Evolutionary conservation across 2,888 invertebrate genomes (phyloP), one percentile per base, ranked within the genome.

Genomic region (Lycocerus yunnanus): DNA sequence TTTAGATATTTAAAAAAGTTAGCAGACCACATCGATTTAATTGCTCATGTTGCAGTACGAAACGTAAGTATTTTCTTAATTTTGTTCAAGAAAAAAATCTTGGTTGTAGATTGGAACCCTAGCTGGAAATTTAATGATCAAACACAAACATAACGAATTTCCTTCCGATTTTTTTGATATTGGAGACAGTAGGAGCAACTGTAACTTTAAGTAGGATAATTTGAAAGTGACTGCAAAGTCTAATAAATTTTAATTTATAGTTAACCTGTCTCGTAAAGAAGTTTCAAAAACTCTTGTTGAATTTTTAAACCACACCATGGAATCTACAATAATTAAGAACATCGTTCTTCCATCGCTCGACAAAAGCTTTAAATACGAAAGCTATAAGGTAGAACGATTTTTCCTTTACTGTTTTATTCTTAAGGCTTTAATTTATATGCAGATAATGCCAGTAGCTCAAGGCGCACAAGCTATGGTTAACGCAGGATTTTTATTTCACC

Each of bases 401-500:
- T 58, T 20, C 58, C 8, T 21, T 9, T 1, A 0, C 21, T 21
- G 10, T 10, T 10, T n/a, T n/a, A n/a, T n/a, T n/a, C n/a, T n/a
- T n/a, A n/a, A n/a, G n/a, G n/a, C n/a, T n/a, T n/a, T n/a, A n/a
- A n/a, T 43, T 69, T 58, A 1, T 72, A 85, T 88, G 74, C 79
- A 94, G 93, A 90, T 94, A 69, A 92, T 92, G 89, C 90, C 92
- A 3, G 88, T 93, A 70, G 89, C 92, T 3, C 92, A 93, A 86
- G 93, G 93, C 81, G 91, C 93, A 0, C 93, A 93, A 79, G 93
- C 94, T 0, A 90, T 92, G 80, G 92, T 95, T 0, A 93, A 94
- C 80, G 92, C 92, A 18, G 94, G 90, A 3, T 93, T 94, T 83
- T 85, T 92, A 0, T 90, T 93, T 73, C 89, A 91, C 82, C 84